Conservation (phyloP, 2,888 invertebrate species). For the Alcis repandata region DNA sequence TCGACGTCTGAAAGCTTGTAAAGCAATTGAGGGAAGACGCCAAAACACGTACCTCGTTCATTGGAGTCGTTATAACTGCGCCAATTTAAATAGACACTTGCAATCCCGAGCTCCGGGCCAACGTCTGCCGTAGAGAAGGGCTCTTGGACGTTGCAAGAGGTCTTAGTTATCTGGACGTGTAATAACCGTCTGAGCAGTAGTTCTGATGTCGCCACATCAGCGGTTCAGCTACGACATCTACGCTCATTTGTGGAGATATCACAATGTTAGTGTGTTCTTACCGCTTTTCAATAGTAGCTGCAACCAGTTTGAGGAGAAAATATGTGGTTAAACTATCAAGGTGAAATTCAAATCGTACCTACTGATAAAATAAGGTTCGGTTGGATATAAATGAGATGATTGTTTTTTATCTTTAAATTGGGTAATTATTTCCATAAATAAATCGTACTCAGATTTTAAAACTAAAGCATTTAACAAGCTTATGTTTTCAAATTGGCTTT, state of each 20-base stretch:
- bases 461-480: too few relatives aligned
- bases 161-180: conserved; percentile 67
- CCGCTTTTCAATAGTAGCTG: conserved; percentile 28
- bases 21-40: conserved; percentile 76
- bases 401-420: background rate
- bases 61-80: conserved; percentile 69
- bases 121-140: conserved; percentile 38
- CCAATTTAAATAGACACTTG: conserved; percentile 52
- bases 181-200: conserved; percentile 74
- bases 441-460: too few relatives aligned
- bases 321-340: background rate
- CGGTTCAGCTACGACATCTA: conserved; percentile 71
- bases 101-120: conserved; percentile 1
- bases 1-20: conserved; percentile 54
- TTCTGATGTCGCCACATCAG: conserved; percentile 78
- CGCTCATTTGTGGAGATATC: conserved; percentile 70
- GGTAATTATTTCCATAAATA: too few relatives aligned
- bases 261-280: conserved; percentile 61
- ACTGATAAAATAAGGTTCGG: background rate
- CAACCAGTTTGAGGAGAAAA: background rate
- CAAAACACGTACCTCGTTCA: conserved; percentile 84
- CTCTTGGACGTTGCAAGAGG: conserved; percentile 54
- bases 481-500: background rate
- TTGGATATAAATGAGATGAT: background rate
- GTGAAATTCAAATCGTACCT: background rate